These are phyloP conservation scores for Siniperca chuatsi DNA, from an alignment of 2,113 vertebrate species.

Conservation along the genomic window DNA sequence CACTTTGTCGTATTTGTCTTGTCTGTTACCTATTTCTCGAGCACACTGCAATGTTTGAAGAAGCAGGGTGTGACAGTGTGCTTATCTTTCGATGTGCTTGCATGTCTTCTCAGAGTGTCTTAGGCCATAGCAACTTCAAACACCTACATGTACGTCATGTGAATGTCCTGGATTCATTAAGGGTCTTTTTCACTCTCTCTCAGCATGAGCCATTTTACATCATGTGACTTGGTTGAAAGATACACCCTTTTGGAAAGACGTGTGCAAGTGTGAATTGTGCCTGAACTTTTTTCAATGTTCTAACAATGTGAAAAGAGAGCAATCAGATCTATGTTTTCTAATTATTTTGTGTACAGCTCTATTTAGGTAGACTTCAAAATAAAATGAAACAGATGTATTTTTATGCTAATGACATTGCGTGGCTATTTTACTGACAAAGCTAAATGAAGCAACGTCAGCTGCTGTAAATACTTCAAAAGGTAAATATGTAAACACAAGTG, in stretches of 20 bases:
- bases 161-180: constrained; percentile 21
- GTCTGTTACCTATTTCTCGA: not conserved
- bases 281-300: constrained; percentile 68
- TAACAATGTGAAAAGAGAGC: constrained; percentile 67
- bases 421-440: constrained; percentile 59
- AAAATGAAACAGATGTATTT: constrained; percentile 69
- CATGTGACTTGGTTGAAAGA: constrained; percentile 1
- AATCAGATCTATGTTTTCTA: constrained; percentile 77
- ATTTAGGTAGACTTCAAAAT: constrained; percentile 68
- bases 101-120: constrained; percentile 13
- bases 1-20: not conserved
- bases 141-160: not conserved
- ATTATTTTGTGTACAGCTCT: constrained; percentile 75
- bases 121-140: constrained; percentile 14
- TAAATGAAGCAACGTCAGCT: constrained; percentile 46
- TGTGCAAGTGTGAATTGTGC: constrained; percentile 70
- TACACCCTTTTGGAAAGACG: constrained; percentile 19
- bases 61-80: not conserved
- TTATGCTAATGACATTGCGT: constrained; percentile 69
- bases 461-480: constrained; percentile 45
- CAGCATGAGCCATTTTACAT: constrained; percentile 22
- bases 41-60: constrained; percentile 12
- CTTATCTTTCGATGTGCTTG: constrained; percentile 10
- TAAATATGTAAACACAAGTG: constrained; percentile 19
- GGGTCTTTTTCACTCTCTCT: not conserved